These are phyloP conservation scores for Cephalopterus ornatus DNA, from an alignment of 2,113 vertebrate genomes.

Conservation along the genomic window DNA sequence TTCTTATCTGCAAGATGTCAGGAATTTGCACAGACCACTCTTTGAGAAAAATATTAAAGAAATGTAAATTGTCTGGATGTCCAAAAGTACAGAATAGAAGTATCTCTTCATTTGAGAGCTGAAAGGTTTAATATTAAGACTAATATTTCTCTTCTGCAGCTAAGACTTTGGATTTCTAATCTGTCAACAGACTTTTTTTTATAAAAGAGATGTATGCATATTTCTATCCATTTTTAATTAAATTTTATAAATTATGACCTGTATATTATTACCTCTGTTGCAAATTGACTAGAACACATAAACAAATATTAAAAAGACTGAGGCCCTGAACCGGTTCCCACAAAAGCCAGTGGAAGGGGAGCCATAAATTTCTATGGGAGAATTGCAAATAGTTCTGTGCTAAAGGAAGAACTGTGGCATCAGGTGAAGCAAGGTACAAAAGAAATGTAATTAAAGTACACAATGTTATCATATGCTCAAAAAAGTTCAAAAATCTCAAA, in stretches of 20 bases:
- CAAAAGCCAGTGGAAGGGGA: not conserved
- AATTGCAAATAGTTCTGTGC: not conserved
- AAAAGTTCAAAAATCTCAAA: not conserved
- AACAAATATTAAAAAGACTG: not conserved
- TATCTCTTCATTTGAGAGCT: constrained; percentile 10
- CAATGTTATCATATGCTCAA: not conserved
- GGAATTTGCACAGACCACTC: not conserved
- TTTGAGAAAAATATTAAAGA: not conserved
- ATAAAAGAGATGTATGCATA: constrained; percentile 8
- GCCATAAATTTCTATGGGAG: not conserved
- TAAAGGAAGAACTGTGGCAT: not conserved
- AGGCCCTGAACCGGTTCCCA: not conserved
- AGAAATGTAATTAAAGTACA: not conserved
- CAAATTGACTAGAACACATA: not conserved
- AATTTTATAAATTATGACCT: constrained; percentile 26
- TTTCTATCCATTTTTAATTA: constrained; percentile 24
- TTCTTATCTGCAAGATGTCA: not conserved
- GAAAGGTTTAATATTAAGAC: constrained; percentile 16
- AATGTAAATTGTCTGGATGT: not conserved
- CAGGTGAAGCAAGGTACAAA: constrained; percentile 24
- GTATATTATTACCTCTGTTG: not conserved
- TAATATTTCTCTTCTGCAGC: constrained; percentile 27
- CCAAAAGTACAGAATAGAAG: constrained; percentile 23
- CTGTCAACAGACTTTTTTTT: constrained; percentile 4
- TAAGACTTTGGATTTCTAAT: constrained; percentile 1